Base-by-base conservation (phyloP, 2,888 invertebrate genomes). In the Aradus depressus region DNA sequence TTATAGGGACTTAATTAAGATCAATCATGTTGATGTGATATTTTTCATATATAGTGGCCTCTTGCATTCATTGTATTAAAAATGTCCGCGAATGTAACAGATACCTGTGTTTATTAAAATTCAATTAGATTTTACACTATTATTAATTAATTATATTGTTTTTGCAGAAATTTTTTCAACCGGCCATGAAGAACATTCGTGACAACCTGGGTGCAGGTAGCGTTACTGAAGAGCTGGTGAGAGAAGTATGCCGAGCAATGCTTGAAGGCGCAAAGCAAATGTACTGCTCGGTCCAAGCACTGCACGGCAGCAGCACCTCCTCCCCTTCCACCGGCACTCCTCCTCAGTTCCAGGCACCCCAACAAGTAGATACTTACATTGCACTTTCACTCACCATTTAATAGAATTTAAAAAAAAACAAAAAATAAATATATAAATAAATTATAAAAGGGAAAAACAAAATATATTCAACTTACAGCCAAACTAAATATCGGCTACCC, bases 141-240 rank as follows among this genome's bases (percentile, higher is more conserved):
- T 2, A 12, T 53, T 59, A 64, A 65, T 63, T 44, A 19, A 28
- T 38, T 51, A 19, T 34, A 18, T 53, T 55, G 58, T 54, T 59
- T 58, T 76, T 76, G 47, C 70, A 85, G 84, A 80, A 79, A 71
- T 86, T 80, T 68, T 84, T 87, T 70, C 80, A 81, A 62, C 83
- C 84, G 56, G 86, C 84, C 53, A 77, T 86, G 31, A 77, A 79
- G 59, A 87, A 86, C 64, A 84, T 87, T 60, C 75, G 78, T 62
- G 71, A 74, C 59, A 87, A 87, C 68, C 72, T 83, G 62, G 85
- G 84, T 3, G 77, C 77, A 62, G 80, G 80, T 62, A 79, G 80
- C 62, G 81, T 85, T 8, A 79, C 77, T 59, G 83, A 84, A 65
- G 84, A 85, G 64, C 81, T 84, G 68, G 62, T 74, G 18, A 66